phyloP scores from a whole-genome alignment of 2,113 vertebrate genomes.

The Solea senegalensis region DNA sequence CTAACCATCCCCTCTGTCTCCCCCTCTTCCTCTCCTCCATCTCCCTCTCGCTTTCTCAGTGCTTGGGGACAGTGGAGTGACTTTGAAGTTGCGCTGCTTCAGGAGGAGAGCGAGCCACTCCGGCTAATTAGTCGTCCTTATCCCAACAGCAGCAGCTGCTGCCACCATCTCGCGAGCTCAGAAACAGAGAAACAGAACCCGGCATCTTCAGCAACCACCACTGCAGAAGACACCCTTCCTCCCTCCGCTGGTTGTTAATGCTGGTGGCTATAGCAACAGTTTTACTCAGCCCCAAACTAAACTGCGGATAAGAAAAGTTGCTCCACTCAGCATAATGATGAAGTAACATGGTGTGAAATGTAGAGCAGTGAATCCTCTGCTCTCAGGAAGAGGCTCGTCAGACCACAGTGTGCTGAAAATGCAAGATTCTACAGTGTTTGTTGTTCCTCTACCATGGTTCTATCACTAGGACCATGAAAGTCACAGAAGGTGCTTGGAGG shows the following conservation, averaged over 20 bases:
- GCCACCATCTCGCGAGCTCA: slow-evolving; percentile 60
- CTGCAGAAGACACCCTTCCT: slow-evolving; percentile 60
- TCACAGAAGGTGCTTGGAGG: background rate
- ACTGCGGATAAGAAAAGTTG: slow-evolving; percentile 49
- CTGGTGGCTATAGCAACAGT: slow-evolving; percentile 39
- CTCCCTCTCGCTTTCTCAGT: slow-evolving; percentile 35
- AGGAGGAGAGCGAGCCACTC: slow-evolving; percentile 70
- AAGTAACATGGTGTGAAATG: slow-evolving; percentile 25
- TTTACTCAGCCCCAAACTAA: slow-evolving; percentile 47
- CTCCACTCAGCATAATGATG: slow-evolving; percentile 44
- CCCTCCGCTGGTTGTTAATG: slow-evolving; percentile 39
- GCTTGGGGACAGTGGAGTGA: slow-evolving; percentile 67
- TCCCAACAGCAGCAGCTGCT: slow-evolving; percentile 76
- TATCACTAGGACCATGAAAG: background rate
- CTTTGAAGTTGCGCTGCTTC: slow-evolving; percentile 74
- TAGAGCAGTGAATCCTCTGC: slow-evolving; percentile 12
- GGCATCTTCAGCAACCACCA: slow-evolving; percentile 53
- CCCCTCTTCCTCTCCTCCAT: slow-evolving; percentile 34
- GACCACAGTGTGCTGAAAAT: slow-evolving; percentile 2
- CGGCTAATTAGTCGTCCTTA: slow-evolving; percentile 81
- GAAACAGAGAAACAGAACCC: slow-evolving; percentile 69
- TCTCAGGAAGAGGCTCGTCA: slow-evolving; percentile 25
- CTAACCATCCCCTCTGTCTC: slow-evolving; percentile 27
- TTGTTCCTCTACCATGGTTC: background rate
- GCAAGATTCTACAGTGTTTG: background rate